Conservation (phyloP, 1,140 invertebrate genomes). For the Parapsyche elsis region DNA sequence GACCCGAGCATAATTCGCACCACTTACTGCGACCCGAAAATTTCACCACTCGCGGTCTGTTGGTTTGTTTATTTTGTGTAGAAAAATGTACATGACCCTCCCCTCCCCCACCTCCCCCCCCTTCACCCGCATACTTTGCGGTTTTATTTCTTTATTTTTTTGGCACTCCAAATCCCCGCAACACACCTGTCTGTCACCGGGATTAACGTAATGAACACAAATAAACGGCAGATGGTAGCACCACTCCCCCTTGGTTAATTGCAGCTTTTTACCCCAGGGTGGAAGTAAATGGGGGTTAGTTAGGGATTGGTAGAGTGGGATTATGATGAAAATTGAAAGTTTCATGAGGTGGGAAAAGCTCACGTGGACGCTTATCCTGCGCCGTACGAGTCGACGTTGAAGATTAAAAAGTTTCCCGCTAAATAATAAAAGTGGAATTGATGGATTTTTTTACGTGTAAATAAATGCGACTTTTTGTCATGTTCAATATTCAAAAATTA, state of each 20-base stretch:
- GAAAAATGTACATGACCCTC: too few relatives aligned
- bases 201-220: slow-evolving; percentile 35
- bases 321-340: slow-evolving; percentile 27
- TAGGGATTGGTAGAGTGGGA: too few relatives aligned
- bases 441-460: too few relatives aligned
- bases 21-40: slow-evolving; percentile 1
- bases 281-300: too few relatives aligned
- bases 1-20: slow-evolving; percentile 29
- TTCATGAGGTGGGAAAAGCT: not conserved
- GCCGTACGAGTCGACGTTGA: not conserved
- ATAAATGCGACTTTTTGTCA: too few relatives aligned
- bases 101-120: not conserved
- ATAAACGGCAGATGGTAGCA: slow-evolving; percentile 23
- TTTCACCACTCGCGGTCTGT: not conserved
- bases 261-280: not conserved
- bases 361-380: not conserved
- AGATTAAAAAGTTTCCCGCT: too few relatives aligned
- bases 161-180: not conserved
- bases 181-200: slow-evolving; percentile 23
- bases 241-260: not conserved
- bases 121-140: not conserved
- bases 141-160: slow-evolving; percentile 5
- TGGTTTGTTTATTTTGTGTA: too few relatives aligned
- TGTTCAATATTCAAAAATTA: too few relatives aligned
- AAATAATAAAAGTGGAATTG: too few relatives aligned